Conservation (phyloP, 2,797 vertebrate genomes). For the Oreochromis mossambicus region DNA sequence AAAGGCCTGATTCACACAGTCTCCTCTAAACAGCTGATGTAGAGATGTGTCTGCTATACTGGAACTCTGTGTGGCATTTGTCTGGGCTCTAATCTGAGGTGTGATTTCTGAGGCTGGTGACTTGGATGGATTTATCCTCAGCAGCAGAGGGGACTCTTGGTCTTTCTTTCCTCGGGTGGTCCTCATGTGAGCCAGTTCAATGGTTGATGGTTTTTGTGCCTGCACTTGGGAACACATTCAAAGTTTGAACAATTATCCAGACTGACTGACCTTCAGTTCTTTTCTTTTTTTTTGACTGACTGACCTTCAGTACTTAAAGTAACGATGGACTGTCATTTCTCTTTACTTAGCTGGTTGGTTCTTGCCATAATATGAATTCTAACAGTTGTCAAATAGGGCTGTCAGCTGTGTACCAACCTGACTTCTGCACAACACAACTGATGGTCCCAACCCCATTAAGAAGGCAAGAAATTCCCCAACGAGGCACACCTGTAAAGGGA, state of each 20-base stretch:
- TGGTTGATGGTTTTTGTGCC: no score
- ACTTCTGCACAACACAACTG: background rate
- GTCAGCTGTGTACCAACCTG: background rate
- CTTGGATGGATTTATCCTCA: no score
- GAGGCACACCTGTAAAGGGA: fast-evolving
- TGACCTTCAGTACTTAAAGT: no score
- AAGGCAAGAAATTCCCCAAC: background rate
- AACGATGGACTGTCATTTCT: background rate
- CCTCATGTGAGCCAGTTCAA: no score
- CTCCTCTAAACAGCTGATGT: background rate
- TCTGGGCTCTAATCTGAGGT: no score
- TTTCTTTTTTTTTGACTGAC: no score
- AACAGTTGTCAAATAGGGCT: background rate
- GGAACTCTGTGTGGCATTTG: background rate
- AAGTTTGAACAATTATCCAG: no score
- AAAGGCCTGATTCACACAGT: background rate
- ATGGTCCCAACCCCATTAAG: background rate
- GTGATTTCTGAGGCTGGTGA: no score
- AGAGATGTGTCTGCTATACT: background rate
- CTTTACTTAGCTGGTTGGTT: background rate
- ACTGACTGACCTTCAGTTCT: no score
- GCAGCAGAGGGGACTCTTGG: no score
- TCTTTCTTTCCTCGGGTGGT: no score
- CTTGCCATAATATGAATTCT: background rate
- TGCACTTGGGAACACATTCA: no score